Conservation (phyloP, 2,888 invertebrate genomes). For the Lithodes maja region DNA sequence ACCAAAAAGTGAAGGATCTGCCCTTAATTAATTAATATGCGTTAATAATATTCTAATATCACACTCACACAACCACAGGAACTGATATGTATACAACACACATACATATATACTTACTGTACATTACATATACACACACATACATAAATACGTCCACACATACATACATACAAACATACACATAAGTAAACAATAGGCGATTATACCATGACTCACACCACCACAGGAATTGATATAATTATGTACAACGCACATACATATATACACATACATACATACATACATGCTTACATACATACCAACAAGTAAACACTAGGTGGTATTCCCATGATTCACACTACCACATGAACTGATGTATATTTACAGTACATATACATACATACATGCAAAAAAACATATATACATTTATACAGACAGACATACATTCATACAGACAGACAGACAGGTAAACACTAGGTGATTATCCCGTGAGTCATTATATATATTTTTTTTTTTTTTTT, state of each 20-base stretch:
- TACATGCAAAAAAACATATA: neutral
- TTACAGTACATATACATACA: neutral
- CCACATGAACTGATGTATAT: neutral
- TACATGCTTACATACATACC: neutral
- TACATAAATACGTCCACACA: neutral
- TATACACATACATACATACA: neutral
- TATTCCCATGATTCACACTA: no score
- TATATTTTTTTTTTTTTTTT: no score
- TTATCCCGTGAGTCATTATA: no score
- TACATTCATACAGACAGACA: neutral
- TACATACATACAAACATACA: conserved; percentile 22
- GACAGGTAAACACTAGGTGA: neutral
- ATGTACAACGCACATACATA: neutral
- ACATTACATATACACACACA: neutral
- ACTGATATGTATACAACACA: conserved; percentile 6
- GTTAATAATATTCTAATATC: neutral
- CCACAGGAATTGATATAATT: neutral
- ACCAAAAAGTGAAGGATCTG: no score
- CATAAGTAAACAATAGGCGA: neutral
- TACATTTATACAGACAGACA: neutral
- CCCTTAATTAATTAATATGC: no score
- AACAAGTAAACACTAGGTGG: neutral
- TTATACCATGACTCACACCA: neutral
- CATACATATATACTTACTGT: neutral
- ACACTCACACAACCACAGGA: neutral